These are phyloP conservation scores for Machimus rusticus DNA, from an alignment of 2,888 invertebrate genomes.

Conservation along the genomic window DNA sequence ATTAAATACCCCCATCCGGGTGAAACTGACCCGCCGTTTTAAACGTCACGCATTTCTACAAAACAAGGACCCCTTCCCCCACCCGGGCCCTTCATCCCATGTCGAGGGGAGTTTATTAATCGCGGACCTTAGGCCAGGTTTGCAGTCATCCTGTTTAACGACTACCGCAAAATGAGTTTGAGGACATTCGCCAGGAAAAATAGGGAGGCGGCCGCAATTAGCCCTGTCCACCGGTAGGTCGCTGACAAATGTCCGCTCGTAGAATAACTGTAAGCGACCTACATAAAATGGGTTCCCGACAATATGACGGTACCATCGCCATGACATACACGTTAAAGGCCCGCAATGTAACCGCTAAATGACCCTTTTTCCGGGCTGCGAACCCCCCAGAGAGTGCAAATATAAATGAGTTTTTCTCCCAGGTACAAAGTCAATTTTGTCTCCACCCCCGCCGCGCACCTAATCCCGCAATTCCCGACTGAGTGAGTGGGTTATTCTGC, in stretches of 20 bases:
- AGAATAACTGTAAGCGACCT: background rate
- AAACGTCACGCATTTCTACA: background rate
- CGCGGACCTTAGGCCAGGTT: background rate
- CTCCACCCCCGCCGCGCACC: background rate
- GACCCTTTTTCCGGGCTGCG: background rate
- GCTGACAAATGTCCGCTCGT: background rate
- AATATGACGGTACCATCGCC: background rate
- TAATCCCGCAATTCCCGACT: background rate
- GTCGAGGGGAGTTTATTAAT: background rate
- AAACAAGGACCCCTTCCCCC: background rate
- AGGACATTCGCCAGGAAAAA: background rate
- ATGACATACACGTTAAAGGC: constrained; percentile 20
- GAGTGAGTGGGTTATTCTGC: constrained; percentile 6
- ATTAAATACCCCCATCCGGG: background rate
- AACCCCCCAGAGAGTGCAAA: constrained; percentile 12
- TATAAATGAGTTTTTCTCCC: constrained; percentile 32
- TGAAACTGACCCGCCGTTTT: background rate
- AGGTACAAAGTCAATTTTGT: constrained; percentile 24
- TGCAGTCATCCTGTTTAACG: background rate
- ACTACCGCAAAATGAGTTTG: constrained; percentile 18
- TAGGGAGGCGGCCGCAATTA: background rate
- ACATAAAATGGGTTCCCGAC: background rate
- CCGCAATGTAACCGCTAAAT: constrained; percentile 26
- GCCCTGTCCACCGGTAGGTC: background rate
- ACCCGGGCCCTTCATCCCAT: background rate